Evolutionary conservation across 2,797 vertebrate genomes (phyloP), one percentile per base, ranked within the genome.

Genomic region (Salmo trutta): DNA sequence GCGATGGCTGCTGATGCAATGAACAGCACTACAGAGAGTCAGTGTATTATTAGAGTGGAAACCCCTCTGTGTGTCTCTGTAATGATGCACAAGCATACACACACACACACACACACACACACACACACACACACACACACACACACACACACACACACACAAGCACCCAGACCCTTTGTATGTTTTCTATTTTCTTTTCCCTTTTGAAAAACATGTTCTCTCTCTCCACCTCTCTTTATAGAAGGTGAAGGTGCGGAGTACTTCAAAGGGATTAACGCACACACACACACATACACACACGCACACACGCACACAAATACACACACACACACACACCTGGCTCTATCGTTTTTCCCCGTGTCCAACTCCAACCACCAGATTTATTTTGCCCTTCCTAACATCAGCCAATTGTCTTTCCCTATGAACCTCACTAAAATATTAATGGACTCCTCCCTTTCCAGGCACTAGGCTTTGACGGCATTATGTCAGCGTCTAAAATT

Each of bases 371-470:
- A 66, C n/a, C 75, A 36, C 27, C 21, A 31, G 15, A 66, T 52
- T 24, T 65, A 66, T 59, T 77, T 82, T 75, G 69, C 71, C 54
- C 76, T 52, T 47, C 79, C 62, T 73, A 81, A 81, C 77, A 78
- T 77, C 77, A 71, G 83, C 76, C 73, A 82, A 84, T 86, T 83
- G 82, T 84, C 85, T 84, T 85, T 78, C 71, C 69, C 79, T 78
- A 71, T 75, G 81, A 83, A 83, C 76, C 72, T 31, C 74, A 24
- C 83, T 88, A 80, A 88, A 88, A 87, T 80, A 87, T 87, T 85
- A 75, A 87, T 87, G 73, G 41, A 77, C 82, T 79, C 75, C 82
- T 82, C 82, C 83, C 78, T 79, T 74, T 59, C 78, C 66, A 12
- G 76, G 77, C 81, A 73, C 69, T 75, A n/a, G 74, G 76, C 71